phyloP scores from a whole-genome alignment of 2,113 vertebrate genomes.

The Pristiophorus japonicus region DNA sequence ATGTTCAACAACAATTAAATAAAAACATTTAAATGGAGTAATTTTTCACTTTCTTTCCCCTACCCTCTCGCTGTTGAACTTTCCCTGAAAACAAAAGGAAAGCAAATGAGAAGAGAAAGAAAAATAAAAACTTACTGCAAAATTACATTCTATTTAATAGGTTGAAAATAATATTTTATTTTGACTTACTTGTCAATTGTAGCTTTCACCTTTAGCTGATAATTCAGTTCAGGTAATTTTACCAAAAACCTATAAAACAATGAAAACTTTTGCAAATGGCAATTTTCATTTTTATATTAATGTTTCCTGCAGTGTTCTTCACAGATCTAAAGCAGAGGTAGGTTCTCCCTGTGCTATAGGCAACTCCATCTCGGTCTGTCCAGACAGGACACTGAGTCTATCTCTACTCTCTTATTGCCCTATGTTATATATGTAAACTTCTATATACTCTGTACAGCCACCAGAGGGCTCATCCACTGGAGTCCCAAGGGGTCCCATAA shows the following conservation, averaged over 20 bases:
- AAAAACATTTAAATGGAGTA: neutral
- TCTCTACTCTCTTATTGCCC: neutral
- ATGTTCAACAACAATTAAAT: neutral
- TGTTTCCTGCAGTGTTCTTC: neutral
- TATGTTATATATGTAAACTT: too few relatives aligned
- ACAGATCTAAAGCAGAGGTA: neutral
- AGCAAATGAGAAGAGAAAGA: neutral
- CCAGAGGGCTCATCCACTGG: too few relatives aligned
- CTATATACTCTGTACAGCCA: too few relatives aligned
- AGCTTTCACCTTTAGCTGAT: slow-evolving; percentile 92
- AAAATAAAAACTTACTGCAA: neutral
- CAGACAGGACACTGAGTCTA: neutral
- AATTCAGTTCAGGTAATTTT: slow-evolving; percentile 89
- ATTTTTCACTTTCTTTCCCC: slow-evolving; percentile 47
- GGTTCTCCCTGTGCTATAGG: neutral
- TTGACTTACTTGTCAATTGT: slow-evolving; percentile 89
- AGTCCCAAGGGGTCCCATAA: too few relatives aligned
- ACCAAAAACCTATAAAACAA: slow-evolving; percentile 73
- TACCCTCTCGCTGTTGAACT: slow-evolving; percentile 83
- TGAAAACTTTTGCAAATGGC: neutral
- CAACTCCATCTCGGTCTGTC: neutral
- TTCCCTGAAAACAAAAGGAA: slow-evolving; percentile 66
- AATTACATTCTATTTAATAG: neutral
- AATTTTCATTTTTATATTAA: neutral
- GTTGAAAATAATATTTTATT: neutral